Base-by-base conservation (phyloP, 2,797 vertebrate species). In the Thamnophis elegans region DNA sequence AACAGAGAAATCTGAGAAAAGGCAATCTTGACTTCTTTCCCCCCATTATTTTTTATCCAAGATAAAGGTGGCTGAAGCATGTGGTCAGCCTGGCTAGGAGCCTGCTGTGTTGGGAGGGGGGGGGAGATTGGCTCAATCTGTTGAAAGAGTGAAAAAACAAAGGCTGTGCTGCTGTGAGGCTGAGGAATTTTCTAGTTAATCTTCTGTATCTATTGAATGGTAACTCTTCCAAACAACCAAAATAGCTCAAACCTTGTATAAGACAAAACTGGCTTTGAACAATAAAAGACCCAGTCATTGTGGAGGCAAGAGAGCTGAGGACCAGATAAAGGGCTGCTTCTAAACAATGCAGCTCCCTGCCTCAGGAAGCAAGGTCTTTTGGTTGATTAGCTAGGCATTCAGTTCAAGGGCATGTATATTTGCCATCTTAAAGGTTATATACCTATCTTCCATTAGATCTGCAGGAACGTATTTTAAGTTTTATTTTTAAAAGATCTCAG, bases 41-140 rank as follows among this genome's bases (percentile, higher is more conserved):
- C 96, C 96, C 94, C 10, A 93, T 90, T 26, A 0, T 28, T 3
- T 95, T 94, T 36, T 22, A 22, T 86, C 60, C 73, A 95, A 94
- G 96, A 91, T 25, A 92, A 92, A 93, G 91, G 91, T 0, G 54
- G 93, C 54, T 18, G 1, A 86, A 87, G 42, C 1, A 0, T 42
- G 60, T 53, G 4, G 91, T 22, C 88, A 89, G 62, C 91, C 89
- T 89, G 55, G 11, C 92, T 88, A 88, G 4, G 91, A 94, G 90
- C 73, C 85, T 0, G 51, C 32, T 91, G 86, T 0, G 90, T 60
- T 60, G 32, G 88, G 62, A 73, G 92, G 89, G 62, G 73, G 86
- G 91, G 58, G 0, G 0, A 73, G 25, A 12, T 82, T 56, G 87
- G 32, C 93, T 90, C 89, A 91, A 42, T 92, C 18, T 65, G 82